A percentile compares a stretch with the other conserved stretches of the same genome.
phyloP scores from a whole-genome alignment of 1,140 invertebrate species.

The Bradynema listronoti region DNA sequence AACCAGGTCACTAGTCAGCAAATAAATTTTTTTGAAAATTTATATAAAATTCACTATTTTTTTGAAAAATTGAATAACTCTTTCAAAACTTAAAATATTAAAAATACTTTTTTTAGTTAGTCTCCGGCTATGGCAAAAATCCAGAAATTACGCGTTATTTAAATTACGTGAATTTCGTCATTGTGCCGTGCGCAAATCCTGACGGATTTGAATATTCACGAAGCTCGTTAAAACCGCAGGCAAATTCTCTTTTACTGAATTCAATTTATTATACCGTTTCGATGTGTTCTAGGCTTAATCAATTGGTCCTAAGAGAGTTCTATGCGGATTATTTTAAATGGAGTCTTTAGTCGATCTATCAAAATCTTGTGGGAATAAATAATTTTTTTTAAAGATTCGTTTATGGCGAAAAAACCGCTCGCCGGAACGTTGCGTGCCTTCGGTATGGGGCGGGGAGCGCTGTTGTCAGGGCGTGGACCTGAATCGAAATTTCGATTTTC shows the following conservation, averaged over 20 bases:
- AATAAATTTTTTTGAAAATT: conserved; percentile 19
- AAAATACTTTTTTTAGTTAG: conserved; percentile 35
- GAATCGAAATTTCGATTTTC: conserved; percentile 56
- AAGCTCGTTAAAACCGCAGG: conserved; percentile 38
- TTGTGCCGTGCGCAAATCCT: conserved; percentile 68
- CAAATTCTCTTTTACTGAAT: conserved; percentile 4
- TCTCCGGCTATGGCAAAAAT: conserved; percentile 57
- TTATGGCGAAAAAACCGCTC: conserved; percentile 57
- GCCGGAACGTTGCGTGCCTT: conserved; percentile 45
- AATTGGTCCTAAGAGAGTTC: no score
- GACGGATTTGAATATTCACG: conserved; percentile 46
- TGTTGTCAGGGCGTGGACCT: conserved; percentile 56
- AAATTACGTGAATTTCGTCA: conserved; percentile 62
- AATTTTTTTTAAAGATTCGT: no score
- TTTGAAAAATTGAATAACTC: conserved; percentile 3
- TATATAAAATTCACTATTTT: neutral
- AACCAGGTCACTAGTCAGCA: conserved; percentile 36
- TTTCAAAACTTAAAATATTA: conserved; percentile 3
- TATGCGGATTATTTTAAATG: no score
- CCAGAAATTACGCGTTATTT: conserved; percentile 51
- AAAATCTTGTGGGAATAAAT: no score
- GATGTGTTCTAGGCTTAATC: conserved; percentile 4
- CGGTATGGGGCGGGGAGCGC: conserved; percentile 47
- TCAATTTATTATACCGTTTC: neutral
- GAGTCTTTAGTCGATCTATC: no score